A percentile compares a stretch with the other conserved stretches of the same genome.
Evolutionary conservation across 2,113 vertebrate genomes (phyloP).

Genomic region (Gorilla gorilla): DNA sequence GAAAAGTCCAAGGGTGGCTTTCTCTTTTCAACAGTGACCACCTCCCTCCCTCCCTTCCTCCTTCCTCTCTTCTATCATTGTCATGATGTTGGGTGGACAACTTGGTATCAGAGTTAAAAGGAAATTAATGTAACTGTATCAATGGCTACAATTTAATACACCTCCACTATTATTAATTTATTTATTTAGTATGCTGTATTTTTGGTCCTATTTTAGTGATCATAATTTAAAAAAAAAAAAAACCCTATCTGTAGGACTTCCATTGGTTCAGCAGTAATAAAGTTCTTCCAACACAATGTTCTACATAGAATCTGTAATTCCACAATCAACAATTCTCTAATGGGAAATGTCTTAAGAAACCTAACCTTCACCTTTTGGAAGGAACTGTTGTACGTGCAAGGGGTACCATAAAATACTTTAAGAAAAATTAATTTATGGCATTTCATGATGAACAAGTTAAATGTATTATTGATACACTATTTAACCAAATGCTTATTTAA

Average conservation of each 20-base stretch:
- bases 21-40: not conserved
- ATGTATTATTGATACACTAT: not conserved
- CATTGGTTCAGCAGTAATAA: not conserved
- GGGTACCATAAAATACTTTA: not conserved
- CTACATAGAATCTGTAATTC: not conserved
- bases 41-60: not conserved
- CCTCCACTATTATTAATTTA: not conserved
- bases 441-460: not conserved
- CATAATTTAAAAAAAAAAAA: not conserved
- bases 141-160: not conserved
- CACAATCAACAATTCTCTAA: not conserved
- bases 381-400: not conserved
- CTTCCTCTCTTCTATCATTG: not conserved
- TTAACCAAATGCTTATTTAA: not conserved
- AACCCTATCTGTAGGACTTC: not conserved
- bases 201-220: not conserved
- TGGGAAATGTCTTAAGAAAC: not conserved
- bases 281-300: not conserved
- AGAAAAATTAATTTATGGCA: not conserved
- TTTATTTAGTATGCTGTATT: not conserved
- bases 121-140: not conserved
- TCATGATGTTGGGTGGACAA: accelerated
- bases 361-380: not conserved
- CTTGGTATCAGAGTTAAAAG: not conserved
- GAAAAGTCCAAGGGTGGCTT: not conserved